These are phyloP conservation scores for Temnopleurus reevesii DNA, from an alignment of 53 echinoderm and acorn worm genomes.

Conservation along the genomic window DNA sequence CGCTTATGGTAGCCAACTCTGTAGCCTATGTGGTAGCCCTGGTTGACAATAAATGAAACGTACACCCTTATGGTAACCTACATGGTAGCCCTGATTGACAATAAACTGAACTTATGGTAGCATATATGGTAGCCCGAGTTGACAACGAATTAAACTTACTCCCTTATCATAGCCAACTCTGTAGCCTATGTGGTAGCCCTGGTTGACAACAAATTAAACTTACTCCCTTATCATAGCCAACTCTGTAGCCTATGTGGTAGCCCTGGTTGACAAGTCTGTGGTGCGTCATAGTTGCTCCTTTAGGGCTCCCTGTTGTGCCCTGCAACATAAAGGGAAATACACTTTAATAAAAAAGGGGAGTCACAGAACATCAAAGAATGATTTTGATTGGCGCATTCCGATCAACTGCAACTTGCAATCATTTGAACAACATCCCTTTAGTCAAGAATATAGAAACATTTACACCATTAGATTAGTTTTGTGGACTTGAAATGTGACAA, in stretches of 20 bases:
- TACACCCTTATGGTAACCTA: conserved; percentile 67
- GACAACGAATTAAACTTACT: conserved; percentile 67
- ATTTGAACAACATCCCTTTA: no score
- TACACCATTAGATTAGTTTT: no score
- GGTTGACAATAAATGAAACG: no score
- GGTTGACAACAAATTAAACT: conserved; percentile 72
- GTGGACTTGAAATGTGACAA: no score
- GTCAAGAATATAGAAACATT: no score
- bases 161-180: conserved; percentile 61
- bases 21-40: no score
- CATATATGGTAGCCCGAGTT: no score
- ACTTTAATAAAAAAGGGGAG: no score
- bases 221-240: conserved; percentile 74
- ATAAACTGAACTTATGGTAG: conserved; percentile 63
- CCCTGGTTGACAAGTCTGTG: conserved; percentile 79
- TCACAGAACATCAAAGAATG: no score
- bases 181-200: conserved; percentile 58
- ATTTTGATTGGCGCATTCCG: no score
- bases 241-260: conserved; percentile 43
- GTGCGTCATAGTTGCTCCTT: conserved; percentile 81
- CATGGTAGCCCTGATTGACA: conserved; percentile 59
- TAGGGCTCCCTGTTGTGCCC: conserved; percentile 94
- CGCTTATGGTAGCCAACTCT: no score
- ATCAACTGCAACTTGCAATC: no score
- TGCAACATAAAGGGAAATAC: not conserved